Conservation (phyloP, 1,140 invertebrate genomes). For the Hesperophylax magnus region DNA sequence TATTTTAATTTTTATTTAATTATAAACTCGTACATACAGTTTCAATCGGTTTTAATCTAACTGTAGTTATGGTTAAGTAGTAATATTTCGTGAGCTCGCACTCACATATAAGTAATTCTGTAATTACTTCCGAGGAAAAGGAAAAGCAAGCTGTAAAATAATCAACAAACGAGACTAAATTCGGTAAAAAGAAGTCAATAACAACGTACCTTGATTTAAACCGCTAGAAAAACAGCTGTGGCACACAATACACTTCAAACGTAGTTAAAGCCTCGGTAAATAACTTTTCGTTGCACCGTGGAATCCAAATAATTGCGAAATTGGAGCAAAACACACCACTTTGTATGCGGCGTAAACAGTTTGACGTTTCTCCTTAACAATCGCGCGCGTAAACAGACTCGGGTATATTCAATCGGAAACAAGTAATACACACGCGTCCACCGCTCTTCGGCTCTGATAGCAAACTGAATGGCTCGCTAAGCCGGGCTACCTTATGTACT, state of each 20-base stretch:
- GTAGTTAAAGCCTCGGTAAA: not conserved
- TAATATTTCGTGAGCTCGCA: no score
- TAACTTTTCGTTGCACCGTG: slow-evolving; percentile 5
- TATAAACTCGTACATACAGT: no score
- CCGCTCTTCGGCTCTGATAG: not conserved
- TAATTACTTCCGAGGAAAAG: no score
- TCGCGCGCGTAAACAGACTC: not conserved
- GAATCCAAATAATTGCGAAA: slow-evolving; percentile 14
- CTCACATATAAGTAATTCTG: no score
- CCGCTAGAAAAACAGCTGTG: not conserved
- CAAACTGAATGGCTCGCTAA: not conserved
- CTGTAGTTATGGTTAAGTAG: no score
- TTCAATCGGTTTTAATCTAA: no score
- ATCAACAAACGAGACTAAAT: no score
- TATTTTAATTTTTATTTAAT: no score
- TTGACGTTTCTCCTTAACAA: not conserved
- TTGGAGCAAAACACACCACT: slow-evolving; percentile 20
- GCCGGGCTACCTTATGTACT: slow-evolving; percentile 14
- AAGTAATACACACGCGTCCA: not conserved
- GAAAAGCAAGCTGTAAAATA: no score
- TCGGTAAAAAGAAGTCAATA: not conserved
- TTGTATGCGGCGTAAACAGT: slow-evolving; percentile 6
- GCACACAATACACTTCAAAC: not conserved
- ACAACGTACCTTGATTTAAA: not conserved
- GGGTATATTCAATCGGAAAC: not conserved